Conservation (phyloP, 1,140 invertebrate genomes). For the Drosophila tani region DNA sequence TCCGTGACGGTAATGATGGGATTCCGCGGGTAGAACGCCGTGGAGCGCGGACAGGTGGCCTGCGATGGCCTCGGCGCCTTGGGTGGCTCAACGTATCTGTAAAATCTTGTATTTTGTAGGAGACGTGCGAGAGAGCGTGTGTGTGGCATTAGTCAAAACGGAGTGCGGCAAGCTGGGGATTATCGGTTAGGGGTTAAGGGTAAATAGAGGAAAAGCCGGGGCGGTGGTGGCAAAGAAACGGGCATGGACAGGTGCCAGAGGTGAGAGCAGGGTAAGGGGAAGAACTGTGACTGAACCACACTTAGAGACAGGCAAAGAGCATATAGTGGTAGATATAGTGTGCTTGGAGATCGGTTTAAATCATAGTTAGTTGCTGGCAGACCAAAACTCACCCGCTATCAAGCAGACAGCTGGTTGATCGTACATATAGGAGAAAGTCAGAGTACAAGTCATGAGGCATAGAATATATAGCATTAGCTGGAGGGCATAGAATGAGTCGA, state of each 20-base stretch:
- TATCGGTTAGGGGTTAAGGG: background rate
- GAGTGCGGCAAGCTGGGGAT: conserved; percentile 50
- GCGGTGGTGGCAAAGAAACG: conserved; percentile 9
- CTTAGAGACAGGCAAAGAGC: conserved; percentile 8
- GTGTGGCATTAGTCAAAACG: conserved; percentile 72
- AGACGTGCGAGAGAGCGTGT: conserved; percentile 60
- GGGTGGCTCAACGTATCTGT: conserved; percentile 84
- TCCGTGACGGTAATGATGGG: conserved; percentile 98
- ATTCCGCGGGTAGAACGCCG: conserved; percentile 88
- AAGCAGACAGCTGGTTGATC: conserved; percentile 84
- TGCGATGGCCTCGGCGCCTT: conserved; percentile 72
- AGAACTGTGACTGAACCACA: conserved; percentile 2
- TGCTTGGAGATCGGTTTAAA: conserved; percentile 26
- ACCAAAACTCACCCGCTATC: conserved; percentile 85
- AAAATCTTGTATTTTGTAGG: conserved; percentile 82
- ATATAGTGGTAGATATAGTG: conserved; percentile 7
- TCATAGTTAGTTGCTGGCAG: conserved; percentile 19
- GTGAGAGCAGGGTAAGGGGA: conserved; percentile 14
- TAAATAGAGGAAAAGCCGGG: background rate
- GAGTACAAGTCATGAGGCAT: conserved; percentile 29
- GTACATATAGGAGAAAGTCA: conserved; percentile 47
- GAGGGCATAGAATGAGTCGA: conserved; percentile 32
- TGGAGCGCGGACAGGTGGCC: conserved; percentile 65
- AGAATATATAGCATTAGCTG: conserved; percentile 53
- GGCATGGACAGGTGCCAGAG: conserved; percentile 44